phyloP scores from a whole-genome alignment of 2,888 invertebrate genomes.

The Glyphotaelius pellucidus region DNA sequence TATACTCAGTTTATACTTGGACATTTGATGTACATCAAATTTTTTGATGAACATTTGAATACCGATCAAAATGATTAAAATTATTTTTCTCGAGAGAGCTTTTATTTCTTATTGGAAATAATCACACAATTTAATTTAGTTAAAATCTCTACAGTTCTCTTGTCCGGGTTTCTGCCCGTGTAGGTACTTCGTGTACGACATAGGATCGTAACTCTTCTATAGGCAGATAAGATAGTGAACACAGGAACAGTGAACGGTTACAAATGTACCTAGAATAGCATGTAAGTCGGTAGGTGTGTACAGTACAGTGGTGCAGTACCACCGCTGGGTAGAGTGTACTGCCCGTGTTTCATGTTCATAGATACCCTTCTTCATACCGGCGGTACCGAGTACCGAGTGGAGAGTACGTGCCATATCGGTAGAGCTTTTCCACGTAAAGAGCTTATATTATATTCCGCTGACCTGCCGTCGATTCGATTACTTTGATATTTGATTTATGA shows the following conservation, averaged over 20 bases:
- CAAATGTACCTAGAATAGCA: constrained; percentile 60
- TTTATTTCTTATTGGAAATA: too few species aligned
- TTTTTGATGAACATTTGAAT: background rate
- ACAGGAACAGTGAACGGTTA: constrained; percentile 56
- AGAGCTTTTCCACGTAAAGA: constrained; percentile 9
- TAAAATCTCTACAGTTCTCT: background rate
- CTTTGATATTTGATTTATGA: constrained; percentile 14
- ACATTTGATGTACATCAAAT: too few species aligned
- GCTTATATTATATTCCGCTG: constrained; percentile 9
- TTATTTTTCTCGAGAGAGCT: too few species aligned
- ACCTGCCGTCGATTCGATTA: constrained; percentile 17
- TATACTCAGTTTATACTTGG: background rate
- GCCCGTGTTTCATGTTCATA: background rate
- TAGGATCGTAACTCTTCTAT: constrained; percentile 47
- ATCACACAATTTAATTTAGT: too few species aligned
- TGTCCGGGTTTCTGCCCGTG: background rate
- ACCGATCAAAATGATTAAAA: too few species aligned
- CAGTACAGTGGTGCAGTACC: background rate
- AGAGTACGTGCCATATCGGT: constrained; percentile 48
- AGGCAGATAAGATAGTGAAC: constrained; percentile 54
- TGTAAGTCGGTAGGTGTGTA: constrained; percentile 47
- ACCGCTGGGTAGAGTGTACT: background rate
- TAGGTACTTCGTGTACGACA: constrained; percentile 19
- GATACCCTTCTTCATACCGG: constrained; percentile 47
- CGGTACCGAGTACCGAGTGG: constrained; percentile 45